Evolutionary conservation across 2,888 invertebrate genomes (phyloP), one percentile per base, ranked within the genome.

Genomic region (Plutella xylostella): DNA sequence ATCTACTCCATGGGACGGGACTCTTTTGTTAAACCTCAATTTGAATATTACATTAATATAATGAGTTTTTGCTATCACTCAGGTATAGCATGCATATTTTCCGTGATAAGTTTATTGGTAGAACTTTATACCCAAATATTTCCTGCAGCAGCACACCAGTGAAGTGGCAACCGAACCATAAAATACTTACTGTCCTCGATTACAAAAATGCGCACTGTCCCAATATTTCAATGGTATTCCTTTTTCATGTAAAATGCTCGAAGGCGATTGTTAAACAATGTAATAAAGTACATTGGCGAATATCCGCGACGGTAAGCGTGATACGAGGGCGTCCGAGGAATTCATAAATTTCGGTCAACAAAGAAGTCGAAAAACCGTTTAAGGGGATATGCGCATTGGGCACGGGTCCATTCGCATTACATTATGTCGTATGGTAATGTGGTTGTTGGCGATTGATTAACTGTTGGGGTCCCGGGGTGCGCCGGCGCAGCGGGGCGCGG

Each of bases 381-480:
- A 80, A 78, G 78, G 45, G 31, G 35, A 17, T 39, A 44, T 15
- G 75, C 60, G 61, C 69, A 77, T 67, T 31, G 43, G 71, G 41
- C 66, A 60, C 69, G 68, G 72, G 72, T 76, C 69, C 72, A 68
- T 63, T 67, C 69, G 72, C 72, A 71, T 80, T 74, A 74, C 74
- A 73, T 77, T 77, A 75, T 53, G 75, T 76, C 75, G 76, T 82
- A 82, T 82, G 80, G 76, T 83, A 82, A 83, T 82, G 79, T 76
- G 78, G 76, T 78, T 80, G 79, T 80, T 73, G 62, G 68, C 72
- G 70, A 78, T 78, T 77, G 77, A 82, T 82, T 80, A 78, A 72
- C 71, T 65, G 61, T 66, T 63, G 56, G 63, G 63, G 61, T 57
- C 63, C 62, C 54, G 64, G 60, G 61, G 55, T 67, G 65, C 56